Evolutionary conservation across 2,797 vertebrate genomes (phyloP), one percentile per base, ranked within the genome.

Genomic region (Lacerta bilineata): DNA sequence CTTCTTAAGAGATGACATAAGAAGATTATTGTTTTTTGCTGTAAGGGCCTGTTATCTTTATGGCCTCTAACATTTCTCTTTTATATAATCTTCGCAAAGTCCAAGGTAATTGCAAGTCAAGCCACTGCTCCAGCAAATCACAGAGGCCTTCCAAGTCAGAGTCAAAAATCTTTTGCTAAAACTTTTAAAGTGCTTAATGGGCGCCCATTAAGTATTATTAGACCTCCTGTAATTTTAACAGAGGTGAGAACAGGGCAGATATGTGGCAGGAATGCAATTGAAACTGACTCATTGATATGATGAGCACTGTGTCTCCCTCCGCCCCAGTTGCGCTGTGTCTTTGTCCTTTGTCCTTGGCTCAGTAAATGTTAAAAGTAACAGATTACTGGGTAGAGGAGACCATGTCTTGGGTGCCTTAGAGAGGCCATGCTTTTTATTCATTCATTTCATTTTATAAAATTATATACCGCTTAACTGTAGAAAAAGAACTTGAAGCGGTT

Each of bases 271-370:
- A 5, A 20, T 8, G 4, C 25, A 29, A 9, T 4, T 43, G 84
- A 76, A 20, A 27, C 39, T 7, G 72, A 85, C 29, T 43, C 72
- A 77, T 85, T 36, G 43, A n/a, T 85, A 66, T 64, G 39, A 84
- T 13, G 5, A 18, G 64, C 36, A n/a, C 7, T 41, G 33, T 29
- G 27, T 27, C 13, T 74, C 39, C 10, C 2, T 25, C 8, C 41
- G 17, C 3, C 50, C 50, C 2, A 10, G 10, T 61, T 29, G 25
- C 27, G 10, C 13, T 41, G 64, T 36, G 23, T 76, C 39, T 41
- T 76, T 36, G 61, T 5, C 72, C 15, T 59, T 43, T 6, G n/a
- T 43, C 17, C 5, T 27, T 5, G 18, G 55, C n/a, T 80, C n/a
- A 59, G 8, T 36, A 8, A 61, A 61, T 36, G 5, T 64, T 10